These are phyloP conservation scores for Gobio gobio DNA, from an alignment of 2,113 vertebrate genomes.

Conservation along the genomic window DNA sequence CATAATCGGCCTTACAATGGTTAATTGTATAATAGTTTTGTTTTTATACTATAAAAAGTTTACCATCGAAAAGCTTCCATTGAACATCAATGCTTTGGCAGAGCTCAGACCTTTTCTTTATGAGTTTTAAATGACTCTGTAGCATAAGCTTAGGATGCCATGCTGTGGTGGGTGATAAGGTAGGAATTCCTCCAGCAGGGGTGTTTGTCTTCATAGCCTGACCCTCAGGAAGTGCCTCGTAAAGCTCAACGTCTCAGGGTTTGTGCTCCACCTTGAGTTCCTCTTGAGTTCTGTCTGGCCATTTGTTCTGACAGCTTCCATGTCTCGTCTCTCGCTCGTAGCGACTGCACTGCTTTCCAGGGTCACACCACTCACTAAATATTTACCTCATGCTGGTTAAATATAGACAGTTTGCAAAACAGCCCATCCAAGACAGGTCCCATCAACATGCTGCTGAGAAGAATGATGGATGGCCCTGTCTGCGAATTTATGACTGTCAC, in stretches of 20 bases:
- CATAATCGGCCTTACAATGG: too few relatives aligned
- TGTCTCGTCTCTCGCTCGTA: constrained; percentile 45
- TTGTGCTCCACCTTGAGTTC: background rate
- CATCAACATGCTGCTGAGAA: constrained; percentile 42
- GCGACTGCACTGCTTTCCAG: background rate
- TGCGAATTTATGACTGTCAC: constrained; percentile 16
- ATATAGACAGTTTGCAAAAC: constrained; percentile 42
- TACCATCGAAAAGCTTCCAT: background rate
- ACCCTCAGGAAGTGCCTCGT: background rate
- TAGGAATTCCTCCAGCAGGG: constrained; percentile 18
- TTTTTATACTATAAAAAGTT: background rate
- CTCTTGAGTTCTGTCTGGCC: constrained; percentile 11
- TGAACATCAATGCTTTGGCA: constrained; percentile 22
- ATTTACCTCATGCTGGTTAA: constrained; percentile 56
- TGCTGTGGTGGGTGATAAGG: background rate
- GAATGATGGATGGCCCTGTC: constrained; percentile 37
- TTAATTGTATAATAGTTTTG: too few relatives aligned
- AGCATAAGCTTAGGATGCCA: background rate
- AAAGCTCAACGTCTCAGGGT: background rate
- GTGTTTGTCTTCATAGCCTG: constrained; percentile 19
- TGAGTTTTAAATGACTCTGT: constrained; percentile 3
- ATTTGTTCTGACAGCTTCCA: constrained; percentile 51
- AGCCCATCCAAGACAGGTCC: constrained; percentile 1
- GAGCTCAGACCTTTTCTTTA: constrained; percentile 7
- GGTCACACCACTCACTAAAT: constrained; percentile 42